Percentiles rank a stretch among this genome's conserved stretches.
phyloP scores from a whole-genome alignment of 2,113 vertebrate species.

The Phrynosoma platyrhinos region DNA sequence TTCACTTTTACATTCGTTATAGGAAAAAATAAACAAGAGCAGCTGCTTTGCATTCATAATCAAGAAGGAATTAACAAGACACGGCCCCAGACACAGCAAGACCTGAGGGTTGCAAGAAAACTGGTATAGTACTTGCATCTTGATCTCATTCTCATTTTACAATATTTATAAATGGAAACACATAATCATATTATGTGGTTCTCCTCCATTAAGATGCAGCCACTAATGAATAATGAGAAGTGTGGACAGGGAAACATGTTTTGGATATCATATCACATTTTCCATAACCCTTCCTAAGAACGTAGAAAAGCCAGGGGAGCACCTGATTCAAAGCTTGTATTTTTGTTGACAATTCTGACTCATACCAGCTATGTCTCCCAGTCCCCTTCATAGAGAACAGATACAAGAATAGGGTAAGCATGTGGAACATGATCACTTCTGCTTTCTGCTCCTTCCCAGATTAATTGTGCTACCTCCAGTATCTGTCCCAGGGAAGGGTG shows the following conservation, averaged over 20 bases:
- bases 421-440: neutral
- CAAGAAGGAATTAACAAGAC: no score
- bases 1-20: neutral
- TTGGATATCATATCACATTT: neutral
- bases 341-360: neutral
- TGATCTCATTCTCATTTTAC: neutral
- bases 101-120: no score
- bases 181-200: neutral
- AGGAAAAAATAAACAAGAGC: no score
- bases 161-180: neutral
- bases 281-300: neutral
- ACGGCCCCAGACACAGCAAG: no score
- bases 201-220: neutral
- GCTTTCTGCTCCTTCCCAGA: neutral
- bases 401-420: neutral
- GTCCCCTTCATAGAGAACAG: neutral
- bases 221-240: neutral
- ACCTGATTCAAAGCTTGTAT: neutral
- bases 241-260: neutral
- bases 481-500: neutral
- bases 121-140: no score
- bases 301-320: fast-evolving
- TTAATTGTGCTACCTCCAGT: neutral
- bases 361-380: neutral
- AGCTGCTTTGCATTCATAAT: no score